Evolutionary conservation across 2,113 vertebrate species (phyloP).

Genomic region (Atlantisia rogersi): DNA sequence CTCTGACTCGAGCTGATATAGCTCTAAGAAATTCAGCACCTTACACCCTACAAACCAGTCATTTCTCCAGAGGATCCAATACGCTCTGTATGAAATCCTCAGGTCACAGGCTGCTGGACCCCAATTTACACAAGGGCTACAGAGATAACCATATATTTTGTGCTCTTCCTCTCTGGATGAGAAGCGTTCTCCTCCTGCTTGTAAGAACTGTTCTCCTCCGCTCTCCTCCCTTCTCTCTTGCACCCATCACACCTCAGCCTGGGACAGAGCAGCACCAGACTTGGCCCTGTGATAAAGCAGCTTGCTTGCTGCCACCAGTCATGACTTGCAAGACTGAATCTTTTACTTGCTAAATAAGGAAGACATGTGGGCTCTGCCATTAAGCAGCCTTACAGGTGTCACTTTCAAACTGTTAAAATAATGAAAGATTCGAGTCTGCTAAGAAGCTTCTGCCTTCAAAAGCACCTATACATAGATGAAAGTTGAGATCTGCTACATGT

Average conservation of each 20-base stretch:
- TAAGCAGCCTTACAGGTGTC: background rate
- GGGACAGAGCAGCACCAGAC: background rate
- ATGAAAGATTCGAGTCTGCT: background rate
- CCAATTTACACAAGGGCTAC: fast-evolving
- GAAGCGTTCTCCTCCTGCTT: background rate
- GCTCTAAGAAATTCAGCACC: background rate
- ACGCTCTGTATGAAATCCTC: fast-evolving
- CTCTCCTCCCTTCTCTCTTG: background rate
- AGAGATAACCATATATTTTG: too few species aligned
- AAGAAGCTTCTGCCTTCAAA: background rate
- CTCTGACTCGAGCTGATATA: background rate
- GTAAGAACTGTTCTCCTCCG: background rate
- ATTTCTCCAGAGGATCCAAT: background rate
- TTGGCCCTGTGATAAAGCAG: background rate
- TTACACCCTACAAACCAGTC: fast-evolving
- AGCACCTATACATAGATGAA: slow-evolving; percentile 1
- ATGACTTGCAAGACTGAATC: background rate
- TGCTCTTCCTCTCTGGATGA: background rate
- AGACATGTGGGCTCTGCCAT: background rate
- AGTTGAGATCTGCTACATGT: background rate
- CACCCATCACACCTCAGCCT: background rate
- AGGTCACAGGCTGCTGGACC: background rate
- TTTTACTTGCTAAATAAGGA: background rate
- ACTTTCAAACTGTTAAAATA: background rate
- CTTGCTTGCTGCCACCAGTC: background rate